phyloP scores from a whole-genome alignment of 2,888 invertebrate species.

The Aromia moschata region DNA sequence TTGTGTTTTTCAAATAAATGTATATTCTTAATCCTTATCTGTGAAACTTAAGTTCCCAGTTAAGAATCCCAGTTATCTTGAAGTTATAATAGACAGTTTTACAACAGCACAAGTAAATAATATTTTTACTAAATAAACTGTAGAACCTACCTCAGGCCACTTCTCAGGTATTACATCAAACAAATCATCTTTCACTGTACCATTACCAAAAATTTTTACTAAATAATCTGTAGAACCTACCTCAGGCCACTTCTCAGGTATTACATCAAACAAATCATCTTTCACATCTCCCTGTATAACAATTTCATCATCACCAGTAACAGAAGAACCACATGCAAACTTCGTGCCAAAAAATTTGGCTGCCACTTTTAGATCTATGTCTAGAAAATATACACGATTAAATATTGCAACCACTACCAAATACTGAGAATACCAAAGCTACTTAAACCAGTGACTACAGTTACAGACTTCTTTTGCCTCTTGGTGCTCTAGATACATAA shows the following conservation, averaged over 20 bases:
- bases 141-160: conserved; percentile 92
- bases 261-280: conserved; percentile 96
- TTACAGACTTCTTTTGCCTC: conserved; percentile 98
- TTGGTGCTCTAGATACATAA: conserved; percentile 86
- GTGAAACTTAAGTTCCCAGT: too few relatives aligned
- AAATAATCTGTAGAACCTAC: too few relatives aligned
- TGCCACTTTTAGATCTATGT: conserved; percentile 97
- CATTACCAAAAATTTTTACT: too few relatives aligned
- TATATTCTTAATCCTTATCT: too few relatives aligned
- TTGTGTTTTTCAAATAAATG: too few relatives aligned
- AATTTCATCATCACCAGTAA: conserved; percentile 98
- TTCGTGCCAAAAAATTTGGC: conserved; percentile 97
- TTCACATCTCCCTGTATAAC: conserved; percentile 99
- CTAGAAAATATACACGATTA: conserved; percentile 65
- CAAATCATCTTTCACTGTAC: conserved; percentile 97
- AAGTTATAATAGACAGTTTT: too few relatives aligned
- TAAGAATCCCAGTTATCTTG: too few relatives aligned
- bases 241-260: conserved; percentile 98
- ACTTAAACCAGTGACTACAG: conserved; percentile 94
- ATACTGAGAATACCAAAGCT: conserved; percentile 81
- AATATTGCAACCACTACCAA: neutral
- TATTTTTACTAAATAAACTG: too few relatives aligned
- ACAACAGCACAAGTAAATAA: too few relatives aligned
- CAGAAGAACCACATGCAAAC: conserved; percentile 99
- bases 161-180: conserved; percentile 98